Base-by-base conservation (phyloP, 2,888 invertebrate genomes). In the Aelia acuminata region DNA sequence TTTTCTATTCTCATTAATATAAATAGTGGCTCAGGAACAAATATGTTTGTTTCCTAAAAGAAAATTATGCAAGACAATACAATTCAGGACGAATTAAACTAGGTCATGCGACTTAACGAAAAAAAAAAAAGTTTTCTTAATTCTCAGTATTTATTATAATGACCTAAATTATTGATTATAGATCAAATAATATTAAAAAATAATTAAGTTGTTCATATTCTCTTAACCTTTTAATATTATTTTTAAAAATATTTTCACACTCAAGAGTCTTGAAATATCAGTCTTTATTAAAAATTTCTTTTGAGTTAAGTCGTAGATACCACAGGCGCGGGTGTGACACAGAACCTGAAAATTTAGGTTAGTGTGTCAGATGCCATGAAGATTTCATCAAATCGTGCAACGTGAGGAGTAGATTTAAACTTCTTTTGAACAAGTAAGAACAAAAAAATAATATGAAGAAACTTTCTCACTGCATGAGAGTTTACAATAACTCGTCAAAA, bases 351-450 rank as follows among this genome's bases (percentile, higher is more conserved):
- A 70, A 70, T 70, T 18, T 70, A 70, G 63, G 63, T 70, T 35
- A 70, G 63, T 70, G 35, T 70, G 63, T 35, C 63, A 70, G 31
- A 35, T 35, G 8, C 31, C 31, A 35, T 35, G 11, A 35, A 70
- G 63, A 70, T 70, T 70, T 70, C 63, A 70, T 70, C 63, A 70
- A 70, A 70, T 70, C 63, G 31, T 70, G 63, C 63, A 70, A 31
- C 63, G 31, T 20, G 31, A 70, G 31, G 26, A 35, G 18, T 18
- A 18, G 31, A 35, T 35, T 20, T 35, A 35, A 70, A 8, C 31
- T 35, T 70, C 18, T 35, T n/a, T n/a, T 35, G 18, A 26, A 18
- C 18, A 8, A 35, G 15, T 4, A 26, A 57, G 26, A 10, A 57
- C 26, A 57, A n/a, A 53, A 53, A 57, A 26, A 3, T 15, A 49